Evolutionary conservation across 2,113 vertebrate genomes (phyloP), one percentile per base, ranked within the genome.

Genomic region (Lanius ludovicianus): DNA sequence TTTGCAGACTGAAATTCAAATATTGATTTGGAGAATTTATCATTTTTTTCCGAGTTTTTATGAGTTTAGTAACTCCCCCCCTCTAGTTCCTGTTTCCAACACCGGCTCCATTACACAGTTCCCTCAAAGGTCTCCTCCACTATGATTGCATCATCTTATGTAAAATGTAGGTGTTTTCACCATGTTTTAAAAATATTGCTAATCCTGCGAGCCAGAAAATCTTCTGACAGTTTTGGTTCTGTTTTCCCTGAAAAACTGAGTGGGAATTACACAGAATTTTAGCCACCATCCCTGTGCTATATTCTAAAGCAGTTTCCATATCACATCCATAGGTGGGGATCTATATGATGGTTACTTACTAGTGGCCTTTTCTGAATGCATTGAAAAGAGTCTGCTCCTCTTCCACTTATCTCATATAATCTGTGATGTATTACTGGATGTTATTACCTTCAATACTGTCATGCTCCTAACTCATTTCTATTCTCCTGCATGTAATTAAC

Each of bases 401-500:
- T 74, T 70, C 67, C 71, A 35, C 0, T 90, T 89, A 70, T 87
- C 80, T 91, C 60, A 39, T 62, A 42, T 87, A 95, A 90, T 96
- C 85, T 95, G 4, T 55, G 71, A 46, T 88, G n/a, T 77, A 84
- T 94, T 93, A 71, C 84, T 84, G 37, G 31, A 13, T 92, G 31
- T 92, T 95, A 94, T 47, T 78, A 47, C 88, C 64, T 96, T 81
- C 69, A 50, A 24, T 56, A 92, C 87, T 84, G 27, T 27, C 39
- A 27, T 70, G 39, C 53, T 74, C 39, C 71, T 78, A 35, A 41
- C 71, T 94, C 68, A 33, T 62, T 95, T 78, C 87, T 50, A 6
- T 89, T 74, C 56, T 92, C 22, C 52, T 81, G 28, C 73, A 78
- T 75, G 50, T 93, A 92, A 96, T 96, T 96, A 97, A 90, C 71